A percentile compares a stretch with the other conserved stretches of the same genome.
Evolutionary conservation across 2,888 invertebrate genomes (phyloP).

Genomic region (Orchesella flavescens): DNA sequence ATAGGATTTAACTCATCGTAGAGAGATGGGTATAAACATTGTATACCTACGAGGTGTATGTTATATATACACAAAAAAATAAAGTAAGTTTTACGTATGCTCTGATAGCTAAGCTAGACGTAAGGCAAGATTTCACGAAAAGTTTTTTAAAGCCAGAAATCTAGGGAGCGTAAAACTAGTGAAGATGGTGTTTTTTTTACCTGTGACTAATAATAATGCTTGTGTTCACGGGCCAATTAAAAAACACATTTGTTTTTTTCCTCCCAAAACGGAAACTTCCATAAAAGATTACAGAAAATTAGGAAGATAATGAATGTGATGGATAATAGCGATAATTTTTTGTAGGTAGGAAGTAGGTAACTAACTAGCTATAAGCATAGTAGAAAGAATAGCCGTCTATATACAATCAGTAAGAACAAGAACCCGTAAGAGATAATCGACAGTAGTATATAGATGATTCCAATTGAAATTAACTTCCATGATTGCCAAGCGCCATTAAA

Average conservation of each 20-base stretch:
- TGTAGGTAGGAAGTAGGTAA: background rate
- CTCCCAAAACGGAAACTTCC: conserved; percentile 13
- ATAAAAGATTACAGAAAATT: background rate
- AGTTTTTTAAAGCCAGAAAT: conserved; percentile 10
- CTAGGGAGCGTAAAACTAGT: conserved; percentile 48
- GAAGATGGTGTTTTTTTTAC: conserved; percentile 21
- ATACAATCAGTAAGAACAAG: too few relatives aligned
- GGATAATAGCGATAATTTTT: background rate
- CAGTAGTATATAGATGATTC: too few relatives aligned
- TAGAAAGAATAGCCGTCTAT: too few relatives aligned
- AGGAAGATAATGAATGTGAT: background rate
- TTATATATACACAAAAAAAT: too few relatives aligned
- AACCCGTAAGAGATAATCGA: too few relatives aligned
- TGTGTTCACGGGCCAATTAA: conserved; percentile 22
- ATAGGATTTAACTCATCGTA: too few relatives aligned
- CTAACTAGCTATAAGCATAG: too few relatives aligned
- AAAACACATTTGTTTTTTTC: conserved; percentile 6
- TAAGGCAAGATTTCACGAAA: conserved; percentile 43
- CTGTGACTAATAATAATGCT: conserved; percentile 42
- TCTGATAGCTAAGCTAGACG: background rate
- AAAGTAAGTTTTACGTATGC: background rate
- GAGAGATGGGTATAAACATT: too few relatives aligned
- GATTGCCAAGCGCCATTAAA: too few relatives aligned
- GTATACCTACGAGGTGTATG: too few relatives aligned
- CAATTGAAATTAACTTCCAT: too few relatives aligned